A percentile compares a stretch with the other conserved stretches of the same genome.
Conservation (phyloP, 2,113 vertebrate genomes). For the Corythornis cristatus region DNA sequence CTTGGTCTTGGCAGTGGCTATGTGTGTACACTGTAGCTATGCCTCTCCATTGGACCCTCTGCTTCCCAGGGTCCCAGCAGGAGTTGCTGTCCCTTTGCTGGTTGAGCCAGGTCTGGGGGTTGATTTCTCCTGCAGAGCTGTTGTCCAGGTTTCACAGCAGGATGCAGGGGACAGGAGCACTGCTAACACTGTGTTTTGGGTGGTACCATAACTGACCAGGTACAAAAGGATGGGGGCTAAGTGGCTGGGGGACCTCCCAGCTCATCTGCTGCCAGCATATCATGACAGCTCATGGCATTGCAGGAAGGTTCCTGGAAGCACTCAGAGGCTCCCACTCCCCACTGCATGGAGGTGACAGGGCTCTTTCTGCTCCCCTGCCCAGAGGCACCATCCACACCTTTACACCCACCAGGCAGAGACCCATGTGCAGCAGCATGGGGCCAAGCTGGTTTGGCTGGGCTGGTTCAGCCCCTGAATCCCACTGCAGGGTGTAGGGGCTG, state of each 20-base stretch:
- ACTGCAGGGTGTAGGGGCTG: rapidly evolving
- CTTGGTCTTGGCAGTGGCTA: neutral
- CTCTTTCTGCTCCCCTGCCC: neutral
- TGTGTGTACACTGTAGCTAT: neutral
- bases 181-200: neutral
- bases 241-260: no score
- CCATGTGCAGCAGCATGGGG: neutral
- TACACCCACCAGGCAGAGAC: neutral
- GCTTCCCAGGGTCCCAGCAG: neutral
- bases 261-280: neutral
- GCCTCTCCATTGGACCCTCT: neutral
- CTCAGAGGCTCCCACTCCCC: rapidly evolving
- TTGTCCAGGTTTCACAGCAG: rapidly evolving
- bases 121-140: neutral
- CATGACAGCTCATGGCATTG: rapidly evolving
- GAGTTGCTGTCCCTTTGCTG: neutral
- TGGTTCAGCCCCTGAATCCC: neutral
- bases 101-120: neutral
- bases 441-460: neutral
- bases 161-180: neutral
- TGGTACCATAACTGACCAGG: neutral
- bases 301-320: neutral
- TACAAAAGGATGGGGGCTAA: neutral
- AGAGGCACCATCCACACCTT: rapidly evolving
- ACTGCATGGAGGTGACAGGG: neutral